Evolutionary conservation across 2,797 vertebrate genomes (phyloP), one percentile per base, ranked within the genome.

Genomic region (Gallirallus australis): DNA sequence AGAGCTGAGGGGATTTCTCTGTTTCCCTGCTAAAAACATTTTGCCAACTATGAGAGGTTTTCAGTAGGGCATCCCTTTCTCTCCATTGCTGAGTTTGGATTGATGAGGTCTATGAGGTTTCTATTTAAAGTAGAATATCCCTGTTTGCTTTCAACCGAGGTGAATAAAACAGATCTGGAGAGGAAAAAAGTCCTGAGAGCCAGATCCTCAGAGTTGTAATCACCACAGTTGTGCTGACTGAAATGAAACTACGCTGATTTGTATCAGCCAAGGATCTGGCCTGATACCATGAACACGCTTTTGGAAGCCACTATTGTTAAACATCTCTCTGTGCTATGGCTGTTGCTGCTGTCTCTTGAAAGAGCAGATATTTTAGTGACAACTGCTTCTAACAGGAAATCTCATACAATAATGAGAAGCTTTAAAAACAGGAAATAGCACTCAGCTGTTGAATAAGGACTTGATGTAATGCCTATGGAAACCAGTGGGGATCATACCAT

Each of bases 81-180:
- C 75, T 86, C 25, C 31, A 53, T 92, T 85, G 75, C 71, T 48
- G 45, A 52, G 68, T 53, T 70, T 80, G 6, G 2, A 82, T 52
- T 93, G 53, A 78, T 42, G 89, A 92, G 45, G 39, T 68, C 75
- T 91, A 27, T 45, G 28, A 92, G 37, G 42, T 87, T 93, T 89
- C 84, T 89, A 64, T 78, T 96, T 94, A 93, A 95, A 94, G 91
- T 35, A 75, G 37, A 91, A 94, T 91, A 89, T 82, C 65, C 14
- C 28, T 33, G 6, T 80, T 93, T 8, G 6, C 82, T 81, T 94
- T 89, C 84, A 94, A 59, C 57, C 85, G 85, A 87, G 53, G 45
- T 87, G 76, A 89, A 89, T 89, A 92, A 96, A 86, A 89, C 57
- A n/a, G 24, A 71, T 87, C 61, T 52, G 18, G 68, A 89, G 37